Base-by-base conservation (phyloP, 2,113 vertebrate species). In the Megaceryle maxima region DNA sequence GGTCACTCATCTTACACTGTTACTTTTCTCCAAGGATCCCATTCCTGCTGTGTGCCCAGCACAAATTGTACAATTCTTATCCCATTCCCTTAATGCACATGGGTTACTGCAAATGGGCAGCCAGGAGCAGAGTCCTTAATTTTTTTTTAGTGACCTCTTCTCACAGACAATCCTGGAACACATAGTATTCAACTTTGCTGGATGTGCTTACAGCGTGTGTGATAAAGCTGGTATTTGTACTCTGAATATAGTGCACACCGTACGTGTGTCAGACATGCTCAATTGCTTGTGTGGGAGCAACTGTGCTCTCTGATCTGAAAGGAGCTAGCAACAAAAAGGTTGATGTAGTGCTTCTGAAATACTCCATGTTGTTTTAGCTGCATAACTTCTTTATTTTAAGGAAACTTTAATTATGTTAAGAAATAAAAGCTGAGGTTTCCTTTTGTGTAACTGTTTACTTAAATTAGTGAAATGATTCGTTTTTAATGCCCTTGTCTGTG, bases 241-340 rank as follows among this genome's bases (percentile, higher is more conserved):
- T 56, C 44, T 41, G 64, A 41, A 13, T 26, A 21, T 2, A 29
- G 50, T 2, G 59, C 18, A 6, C 33, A 7, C 10, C 41, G 6
- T 10, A 21, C 68, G 17, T 8, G 26, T 53, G 62, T 59, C 70
- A 63, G 67, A 31, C 15, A 3, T 1, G 3, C 37, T 68, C 13
- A 1, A 3, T 3, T 20, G 82, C 31, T n/a, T 0, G 2, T 24
- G 11, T 0, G 3, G 73, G 25, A 89, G 41, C 0, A 2, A 57
- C 57, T 11, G 13, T 0, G 2, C 21, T 48, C 33, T 22, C 24
- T 6, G 0, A 1, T 8, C 33, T 14, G 13, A 56, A 46, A 41
- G 69, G 25, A 79, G 21, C 29, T 21, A 17, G 9, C 1, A 15
- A 37, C 35, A 53, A 35, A 56, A 43, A 56, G 35, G 53, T 25